phyloP scores from a whole-genome alignment of 37 sponge, comb jelly and placozoan species.

The Geodia barretti region DNA sequence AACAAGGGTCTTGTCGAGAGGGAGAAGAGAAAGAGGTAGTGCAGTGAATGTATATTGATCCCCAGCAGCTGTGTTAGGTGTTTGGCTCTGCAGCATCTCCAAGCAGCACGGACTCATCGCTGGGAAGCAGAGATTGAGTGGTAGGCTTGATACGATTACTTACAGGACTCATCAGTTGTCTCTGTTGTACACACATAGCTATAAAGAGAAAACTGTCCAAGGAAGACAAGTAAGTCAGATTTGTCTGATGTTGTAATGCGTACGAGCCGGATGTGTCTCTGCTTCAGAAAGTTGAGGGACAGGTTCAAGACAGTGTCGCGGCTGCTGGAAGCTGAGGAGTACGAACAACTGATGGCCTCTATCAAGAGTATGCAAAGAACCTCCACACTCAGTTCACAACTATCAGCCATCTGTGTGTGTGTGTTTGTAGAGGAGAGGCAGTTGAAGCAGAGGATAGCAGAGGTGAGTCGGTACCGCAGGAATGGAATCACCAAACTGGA shows the following conservation, averaged over 20 bases:
- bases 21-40: slow-evolving; percentile 62
- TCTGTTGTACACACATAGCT: slow-evolving; percentile 21
- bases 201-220: slow-evolving; percentile 57
- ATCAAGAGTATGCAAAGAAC: slow-evolving; percentile 41
- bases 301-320: slow-evolving; percentile 60
- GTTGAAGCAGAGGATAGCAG: slow-evolving; percentile 62
- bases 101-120: slow-evolving; percentile 54
- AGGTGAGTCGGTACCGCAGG: slow-evolving; percentile 54
- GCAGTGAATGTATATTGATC: too few species aligned
- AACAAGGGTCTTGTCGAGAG: slow-evolving; percentile 69
- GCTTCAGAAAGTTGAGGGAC: slow-evolving; percentile 51
- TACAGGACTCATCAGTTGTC: neutral
- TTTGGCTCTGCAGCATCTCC: slow-evolving; percentile 45
- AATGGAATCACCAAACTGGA: slow-evolving; percentile 74
- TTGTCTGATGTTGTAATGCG: neutral
- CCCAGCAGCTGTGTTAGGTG: too few species aligned
- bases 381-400: neutral
- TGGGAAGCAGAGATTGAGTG: slow-evolving; percentile 62
- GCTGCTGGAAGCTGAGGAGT: slow-evolving; percentile 61
- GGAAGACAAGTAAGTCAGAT: slow-evolving; percentile 63
- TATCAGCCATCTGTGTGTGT: neutral
- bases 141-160: too few species aligned
- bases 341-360: slow-evolving; percentile 64
- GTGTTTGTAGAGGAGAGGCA: slow-evolving; percentile 54
- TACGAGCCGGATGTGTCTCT: neutral